Conservation (phyloP, 2,797 vertebrate genomes). For the Argyrosomus regius region DNA sequence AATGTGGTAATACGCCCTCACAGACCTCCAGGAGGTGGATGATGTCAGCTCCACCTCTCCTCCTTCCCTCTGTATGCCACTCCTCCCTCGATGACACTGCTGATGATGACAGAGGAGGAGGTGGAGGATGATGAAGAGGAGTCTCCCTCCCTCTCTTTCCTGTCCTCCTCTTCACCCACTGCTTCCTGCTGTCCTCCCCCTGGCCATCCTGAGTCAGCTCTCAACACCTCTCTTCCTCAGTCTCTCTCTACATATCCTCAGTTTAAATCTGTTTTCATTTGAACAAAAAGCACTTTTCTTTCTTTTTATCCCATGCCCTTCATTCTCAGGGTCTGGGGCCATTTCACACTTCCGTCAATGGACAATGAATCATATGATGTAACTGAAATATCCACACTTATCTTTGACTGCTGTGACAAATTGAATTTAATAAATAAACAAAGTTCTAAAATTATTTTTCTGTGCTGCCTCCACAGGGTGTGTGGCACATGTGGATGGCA, state of each 20-base stretch:
- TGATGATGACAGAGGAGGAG: slow-evolving; percentile 70
- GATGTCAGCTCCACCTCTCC: slow-evolving; percentile 84
- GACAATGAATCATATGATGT: no score
- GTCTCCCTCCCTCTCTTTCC: slow-evolving; percentile 63
- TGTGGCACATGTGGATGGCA: slow-evolving; percentile 49
- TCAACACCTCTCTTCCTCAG: slow-evolving; percentile 52
- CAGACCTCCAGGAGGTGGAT: slow-evolving; percentile 74
- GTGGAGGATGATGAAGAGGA: slow-evolving; percentile 73
- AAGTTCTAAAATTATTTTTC: slow-evolving; percentile 1
- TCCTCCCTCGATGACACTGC: slow-evolving; percentile 62
- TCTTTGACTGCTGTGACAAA: no score
- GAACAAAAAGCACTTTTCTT: neutral
- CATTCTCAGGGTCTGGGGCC: neutral
- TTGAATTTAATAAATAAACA: no score
- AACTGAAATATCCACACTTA: no score
- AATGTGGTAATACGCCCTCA: slow-evolving; percentile 46
- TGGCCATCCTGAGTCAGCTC: slow-evolving; percentile 76
- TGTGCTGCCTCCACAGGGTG: slow-evolving; percentile 18
- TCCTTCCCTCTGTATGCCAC: slow-evolving; percentile 64
- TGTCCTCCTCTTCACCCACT: slow-evolving; percentile 73
- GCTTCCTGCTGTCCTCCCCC: slow-evolving; percentile 74
- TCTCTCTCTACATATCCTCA: slow-evolving; percentile 50
- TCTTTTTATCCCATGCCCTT: slow-evolving; percentile 1
- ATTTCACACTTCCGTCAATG: neutral
- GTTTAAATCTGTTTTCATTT: slow-evolving; percentile 42